Base-by-base conservation (phyloP, 1,140 invertebrate genomes). In the Gyrodactylus salaris region DNA sequence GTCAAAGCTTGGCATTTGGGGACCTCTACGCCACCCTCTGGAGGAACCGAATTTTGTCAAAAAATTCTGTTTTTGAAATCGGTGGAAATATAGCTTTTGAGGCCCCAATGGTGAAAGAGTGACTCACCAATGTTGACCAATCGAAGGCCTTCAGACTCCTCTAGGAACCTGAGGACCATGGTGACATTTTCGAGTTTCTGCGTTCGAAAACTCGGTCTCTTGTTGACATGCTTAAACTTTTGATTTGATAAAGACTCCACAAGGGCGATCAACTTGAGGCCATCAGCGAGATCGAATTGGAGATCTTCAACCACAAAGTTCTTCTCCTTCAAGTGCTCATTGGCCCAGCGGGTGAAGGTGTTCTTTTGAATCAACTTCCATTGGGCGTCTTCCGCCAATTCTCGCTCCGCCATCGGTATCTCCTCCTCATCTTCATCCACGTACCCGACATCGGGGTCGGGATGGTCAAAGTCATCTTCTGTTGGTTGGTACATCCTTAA, bases 301-400 rank as follows among this genome's bases (percentile, higher is more conserved):
- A 93, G 80, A 80, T 88, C 87, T 24, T 82, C 84, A 74, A 93
- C 87, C 76, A 85, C 84, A 78, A 87, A 88, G 78, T 86, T 85
- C 24, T 85, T 86, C 7, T 84, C 86, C 81, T 90, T 89, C 26
- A 93, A 82, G 79, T 90, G 89, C 78, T 93, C 88, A 82, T 93
- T 93, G 1, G 88, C 89, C 90, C 90, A 93, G 77, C 90, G 84
- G 69, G 89, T 90, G 78, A 93, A 93, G 25, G 90, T 93, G 78
- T 93, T 93, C 80, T 91, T 89, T 81, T 93, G 90, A 75, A 93
- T 93, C 76, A 87, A 84, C 81, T 91, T 91, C 89, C 89, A 91
- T 25, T 73, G 72, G 1, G 72, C 72, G 68, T 73, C 72, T 68
- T 73, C 72, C n/a, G 72, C 72, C 23, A 73, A 25, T 73, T 73